These are phyloP conservation scores for Pelecanoides urinatrix DNA, from an alignment of 2,113 vertebrate genomes.

Conservation along the genomic window DNA sequence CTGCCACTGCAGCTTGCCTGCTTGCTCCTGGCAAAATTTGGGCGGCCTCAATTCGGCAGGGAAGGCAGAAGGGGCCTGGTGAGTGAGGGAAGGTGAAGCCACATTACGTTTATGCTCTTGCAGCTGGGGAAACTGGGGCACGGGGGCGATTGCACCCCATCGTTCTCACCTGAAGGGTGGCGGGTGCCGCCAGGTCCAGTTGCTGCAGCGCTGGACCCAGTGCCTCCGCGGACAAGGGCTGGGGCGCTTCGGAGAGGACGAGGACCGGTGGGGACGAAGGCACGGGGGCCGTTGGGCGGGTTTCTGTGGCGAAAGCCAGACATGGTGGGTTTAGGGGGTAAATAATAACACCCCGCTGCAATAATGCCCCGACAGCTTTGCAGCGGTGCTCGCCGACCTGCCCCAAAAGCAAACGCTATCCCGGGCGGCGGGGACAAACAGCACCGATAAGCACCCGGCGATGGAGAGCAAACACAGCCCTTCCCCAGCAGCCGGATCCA, in stretches of 20 bases:
- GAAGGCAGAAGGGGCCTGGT: neutral
- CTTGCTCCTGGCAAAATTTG: neutral
- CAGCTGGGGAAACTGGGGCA: neutral
- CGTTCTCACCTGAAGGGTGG: conserved; percentile 51
- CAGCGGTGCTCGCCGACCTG: fast-evolving
- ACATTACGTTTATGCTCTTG: neutral
- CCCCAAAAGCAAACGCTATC: conserved; percentile 25
- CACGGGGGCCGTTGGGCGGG: neutral
- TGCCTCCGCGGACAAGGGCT: fast-evolving
- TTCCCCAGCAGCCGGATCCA: neutral
- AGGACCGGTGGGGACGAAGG: neutral
- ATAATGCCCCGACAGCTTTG: neutral
- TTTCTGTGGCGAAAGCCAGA: neutral
- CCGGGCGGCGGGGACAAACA: neutral
- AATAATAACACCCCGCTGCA: fast-evolving
- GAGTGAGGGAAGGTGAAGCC: neutral
- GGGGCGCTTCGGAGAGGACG: neutral
- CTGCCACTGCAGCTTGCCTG: neutral
- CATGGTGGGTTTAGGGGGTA: neutral
- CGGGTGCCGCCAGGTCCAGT: conserved; percentile 20
- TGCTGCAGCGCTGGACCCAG: conserved; percentile 63
- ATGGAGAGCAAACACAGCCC: conserved; percentile 2
- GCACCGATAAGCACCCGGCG: fast-evolving
- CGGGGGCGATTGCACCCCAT: neutral
- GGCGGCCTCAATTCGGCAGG: neutral